Evolutionary conservation across 2,113 vertebrate genomes (phyloP), one percentile per base, ranked within the genome.

Genomic region (Numenius arquata): DNA sequence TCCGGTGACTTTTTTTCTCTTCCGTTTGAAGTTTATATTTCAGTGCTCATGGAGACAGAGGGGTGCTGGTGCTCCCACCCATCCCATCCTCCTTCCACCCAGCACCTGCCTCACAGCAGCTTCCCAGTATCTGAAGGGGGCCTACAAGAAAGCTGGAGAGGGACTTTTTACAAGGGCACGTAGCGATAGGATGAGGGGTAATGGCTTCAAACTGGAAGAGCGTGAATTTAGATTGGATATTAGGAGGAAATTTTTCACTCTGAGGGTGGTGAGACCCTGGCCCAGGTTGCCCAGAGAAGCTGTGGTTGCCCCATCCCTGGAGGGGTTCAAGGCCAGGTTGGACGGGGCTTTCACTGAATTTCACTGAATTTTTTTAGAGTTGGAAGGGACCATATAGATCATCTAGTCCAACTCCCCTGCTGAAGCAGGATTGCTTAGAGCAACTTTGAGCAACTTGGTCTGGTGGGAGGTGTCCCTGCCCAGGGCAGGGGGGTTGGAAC

Each of bases 41-140:
- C 70, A 22, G 11, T 2, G 2, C 45, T 19, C 4, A 2, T 62
- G 15, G 59, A 58, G 65, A 14, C 1, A 1, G 58, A 16, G 62
- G 25, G 8, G 79, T 15, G 62, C 30, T 8, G 13, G 43, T 32
- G 36, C 20, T 55, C 53, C 53, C 53, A 30, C 53, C 27, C 34
- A 1, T 15, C 62, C 66, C 9, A 0, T 3, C 20, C 43, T 56
- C 62, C 78, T 27, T n/a, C 56, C n/a, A 2, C 14, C 0, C 15
- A 4, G 67, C 83, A 55, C 70, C 50, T 36, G 61, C 84, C 6
- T 16, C 52, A 29, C 26, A 53, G 26, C 52, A 29, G 52, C 52
- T 30, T 30, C 53, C 53, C 29, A 30, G 53, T 30, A 6, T 30
- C 27, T 55, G 27, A 55, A 29, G 53, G 53, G 29, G 15, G 30